Conservation (phyloP, 2,797 vertebrate genomes). For the Rhynchonycteris naso region DNA sequence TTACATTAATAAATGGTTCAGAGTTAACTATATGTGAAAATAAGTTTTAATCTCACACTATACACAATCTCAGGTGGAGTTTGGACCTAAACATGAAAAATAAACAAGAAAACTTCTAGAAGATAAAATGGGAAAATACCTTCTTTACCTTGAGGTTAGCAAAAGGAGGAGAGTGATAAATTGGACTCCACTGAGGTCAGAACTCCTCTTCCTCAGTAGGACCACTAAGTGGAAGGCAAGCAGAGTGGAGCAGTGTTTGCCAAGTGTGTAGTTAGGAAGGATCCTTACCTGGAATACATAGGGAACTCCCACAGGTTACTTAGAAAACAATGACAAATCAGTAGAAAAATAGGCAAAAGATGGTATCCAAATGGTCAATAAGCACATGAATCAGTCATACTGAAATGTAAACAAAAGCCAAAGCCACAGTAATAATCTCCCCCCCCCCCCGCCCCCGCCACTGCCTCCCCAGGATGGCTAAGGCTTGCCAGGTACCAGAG, state of each 20-base stretch:
- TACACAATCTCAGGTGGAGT: too few species aligned
- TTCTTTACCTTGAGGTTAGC: not conserved
- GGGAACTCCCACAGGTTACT: not conserved
- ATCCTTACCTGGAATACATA: too few species aligned
- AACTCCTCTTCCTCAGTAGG: rapidly evolving
- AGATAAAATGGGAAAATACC: not conserved
- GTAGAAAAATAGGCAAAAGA: not conserved
- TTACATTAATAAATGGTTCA: not conserved
- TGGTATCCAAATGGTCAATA: not conserved
- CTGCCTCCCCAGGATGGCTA: not conserved
- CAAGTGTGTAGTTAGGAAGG: rapidly evolving
- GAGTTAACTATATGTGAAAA: not conserved
- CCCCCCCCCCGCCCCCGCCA: too few species aligned
- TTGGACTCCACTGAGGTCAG: rapidly evolving
- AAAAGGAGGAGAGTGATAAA: not conserved
- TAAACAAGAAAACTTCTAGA: not conserved
- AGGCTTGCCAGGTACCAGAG: not conserved
- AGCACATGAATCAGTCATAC: not conserved
- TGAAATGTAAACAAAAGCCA: not conserved
- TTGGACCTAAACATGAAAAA: not conserved
- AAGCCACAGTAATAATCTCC: too few species aligned
- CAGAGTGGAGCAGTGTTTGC: not conserved
- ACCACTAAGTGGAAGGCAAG: rapidly evolving
- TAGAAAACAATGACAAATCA: not conserved
- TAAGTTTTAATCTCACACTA: not conserved